These are phyloP conservation scores for Spodoptera picta DNA, from an alignment of 2,888 invertebrate genomes.

Conservation along the genomic window DNA sequence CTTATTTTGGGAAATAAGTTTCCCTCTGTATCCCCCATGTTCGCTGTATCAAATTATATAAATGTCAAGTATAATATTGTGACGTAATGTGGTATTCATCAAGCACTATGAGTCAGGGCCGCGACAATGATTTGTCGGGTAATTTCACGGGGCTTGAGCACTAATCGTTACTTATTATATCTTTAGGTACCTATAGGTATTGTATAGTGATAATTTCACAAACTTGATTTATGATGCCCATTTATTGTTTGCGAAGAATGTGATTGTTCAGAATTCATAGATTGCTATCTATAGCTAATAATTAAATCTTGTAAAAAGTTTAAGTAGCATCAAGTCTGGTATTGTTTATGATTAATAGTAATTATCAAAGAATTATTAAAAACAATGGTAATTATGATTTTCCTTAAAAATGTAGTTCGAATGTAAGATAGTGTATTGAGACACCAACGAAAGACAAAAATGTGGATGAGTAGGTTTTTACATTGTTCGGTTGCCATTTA, in stretches of 20 bases:
- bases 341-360: no score
- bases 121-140: constrained; percentile 51
- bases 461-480: no score
- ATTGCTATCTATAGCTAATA: no score
- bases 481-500: no score
- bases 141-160: constrained; percentile 66
- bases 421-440: no score
- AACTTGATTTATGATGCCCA: constrained; percentile 25
- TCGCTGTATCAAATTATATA: neutral
- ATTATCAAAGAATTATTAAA: no score
- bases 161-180: constrained; percentile 32
- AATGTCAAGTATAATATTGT: constrained; percentile 2
- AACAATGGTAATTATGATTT: no score
- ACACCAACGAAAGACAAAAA: no score
- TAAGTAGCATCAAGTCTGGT: no score
- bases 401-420: no score
- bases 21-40: neutral
- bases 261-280: constrained; percentile 8
- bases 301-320: no score
- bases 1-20: constrained; percentile 6
- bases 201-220: constrained; percentile 17
- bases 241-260: constrained; percentile 12
- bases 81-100: constrained; percentile 10
- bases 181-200: constrained; percentile 4
- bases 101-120: constrained; percentile 31